A percentile compares a stretch with the other conserved stretches of the same genome.
phyloP scores from a whole-genome alignment of 2,797 vertebrate genomes.

The Crocodylus rhombifer region DNA sequence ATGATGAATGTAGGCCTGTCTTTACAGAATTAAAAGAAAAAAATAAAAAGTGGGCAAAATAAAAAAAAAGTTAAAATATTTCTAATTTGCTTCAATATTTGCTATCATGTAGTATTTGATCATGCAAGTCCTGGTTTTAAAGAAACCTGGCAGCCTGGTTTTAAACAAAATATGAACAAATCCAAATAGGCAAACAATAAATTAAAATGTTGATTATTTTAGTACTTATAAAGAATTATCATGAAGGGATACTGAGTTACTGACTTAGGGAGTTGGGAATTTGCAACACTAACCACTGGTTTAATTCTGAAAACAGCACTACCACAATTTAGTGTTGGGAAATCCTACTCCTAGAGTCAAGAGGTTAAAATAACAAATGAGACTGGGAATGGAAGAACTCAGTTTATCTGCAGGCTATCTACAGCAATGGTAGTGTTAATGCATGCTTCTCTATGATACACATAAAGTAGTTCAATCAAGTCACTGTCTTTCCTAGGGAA shows the following conservation, averaged over 20 bases:
- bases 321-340: slow-evolving; percentile 71
- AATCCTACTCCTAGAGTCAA: slow-evolving; percentile 62
- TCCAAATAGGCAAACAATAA: slow-evolving; percentile 42
- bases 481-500: background rate
- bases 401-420: slow-evolving; percentile 77
- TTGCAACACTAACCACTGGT: slow-evolving; percentile 68
- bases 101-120: slow-evolving; percentile 51
- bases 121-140: background rate
- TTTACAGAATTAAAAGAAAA: slow-evolving; percentile 45
- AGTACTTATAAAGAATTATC: slow-evolving; percentile 70
- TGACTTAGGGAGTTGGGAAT: slow-evolving; percentile 68
- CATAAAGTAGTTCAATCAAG: background rate
- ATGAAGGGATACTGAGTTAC: slow-evolving; percentile 7
- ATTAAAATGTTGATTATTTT: slow-evolving; percentile 49
- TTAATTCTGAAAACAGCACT: slow-evolving; percentile 70
- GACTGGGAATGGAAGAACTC: slow-evolving; percentile 86
- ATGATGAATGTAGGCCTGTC: slow-evolving; percentile 60
- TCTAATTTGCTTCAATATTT: slow-evolving; percentile 67
- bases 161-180: slow-evolving; percentile 44
- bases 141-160: slow-evolving; percentile 35
- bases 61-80: slow-evolving; percentile 55
- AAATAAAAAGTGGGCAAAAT: slow-evolving; percentile 40
- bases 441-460: slow-evolving; percentile 72
- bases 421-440: slow-evolving; percentile 75
- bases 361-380: slow-evolving; percentile 59